These are phyloP conservation scores for Daboia siamensis DNA, from an alignment of 2,113 vertebrate genomes.

Conservation along the genomic window DNA sequence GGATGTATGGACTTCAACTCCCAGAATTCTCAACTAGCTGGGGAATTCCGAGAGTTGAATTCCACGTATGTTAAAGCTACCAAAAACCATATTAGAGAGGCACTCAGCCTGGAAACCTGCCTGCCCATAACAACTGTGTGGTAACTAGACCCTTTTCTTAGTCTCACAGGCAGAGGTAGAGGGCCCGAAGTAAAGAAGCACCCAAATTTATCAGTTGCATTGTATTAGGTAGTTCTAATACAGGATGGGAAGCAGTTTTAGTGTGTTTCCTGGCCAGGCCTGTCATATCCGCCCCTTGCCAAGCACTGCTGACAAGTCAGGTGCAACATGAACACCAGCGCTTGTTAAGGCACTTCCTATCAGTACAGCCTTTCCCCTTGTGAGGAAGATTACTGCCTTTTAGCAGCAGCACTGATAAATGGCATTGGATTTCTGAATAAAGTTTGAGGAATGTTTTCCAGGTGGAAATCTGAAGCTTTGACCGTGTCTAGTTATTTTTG, in stretches of 20 bases:
- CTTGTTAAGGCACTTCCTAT: conserved; percentile 32
- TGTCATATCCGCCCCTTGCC: conserved; percentile 59
- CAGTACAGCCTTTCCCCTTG: conserved; percentile 35
- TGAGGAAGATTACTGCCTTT: neutral
- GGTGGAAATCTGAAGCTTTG: neutral
- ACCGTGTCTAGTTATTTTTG: neutral
- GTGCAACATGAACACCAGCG: conserved; percentile 48
- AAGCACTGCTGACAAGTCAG: conserved; percentile 45
- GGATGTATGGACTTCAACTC: neutral
- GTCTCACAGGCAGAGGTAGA: neutral
- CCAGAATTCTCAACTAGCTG: neutral
- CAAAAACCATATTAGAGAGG: neutral
- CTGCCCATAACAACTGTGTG: neutral
- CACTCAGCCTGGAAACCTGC: neutral
- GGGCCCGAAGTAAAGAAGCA: neutral
- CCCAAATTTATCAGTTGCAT: neutral
- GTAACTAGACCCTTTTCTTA: conserved; percentile 2
- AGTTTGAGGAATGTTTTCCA: neutral
- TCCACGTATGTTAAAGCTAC: neutral
- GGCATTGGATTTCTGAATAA: neutral
- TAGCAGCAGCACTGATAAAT: neutral
- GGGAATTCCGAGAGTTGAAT: neutral
- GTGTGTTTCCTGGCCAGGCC: conserved; percentile 57
- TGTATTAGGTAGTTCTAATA: neutral
- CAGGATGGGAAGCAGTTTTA: conserved; percentile 49